These are phyloP conservation scores for Drosophila kepulauana DNA, from an alignment of 1,140 invertebrate genomes.

Conservation along the genomic window DNA sequence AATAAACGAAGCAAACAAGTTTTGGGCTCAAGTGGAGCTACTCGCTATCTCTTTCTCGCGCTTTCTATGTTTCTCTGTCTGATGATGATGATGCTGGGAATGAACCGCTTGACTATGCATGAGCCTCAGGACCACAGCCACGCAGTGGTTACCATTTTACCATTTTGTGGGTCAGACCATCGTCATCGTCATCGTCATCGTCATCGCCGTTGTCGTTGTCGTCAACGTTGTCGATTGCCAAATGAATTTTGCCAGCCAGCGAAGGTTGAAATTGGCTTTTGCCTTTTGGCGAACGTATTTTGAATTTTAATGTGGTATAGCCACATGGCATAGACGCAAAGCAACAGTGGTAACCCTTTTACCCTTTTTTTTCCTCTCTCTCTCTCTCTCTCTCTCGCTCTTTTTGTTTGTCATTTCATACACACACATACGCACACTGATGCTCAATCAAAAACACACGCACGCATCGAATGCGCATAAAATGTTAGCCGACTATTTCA, in stretches of 20 bases:
- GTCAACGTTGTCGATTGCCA: slow-evolving; percentile 60
- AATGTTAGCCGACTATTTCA: slow-evolving; percentile 62
- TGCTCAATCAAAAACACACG: slow-evolving; percentile 19
- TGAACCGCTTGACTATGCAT: slow-evolving; percentile 69
- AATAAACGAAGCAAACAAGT: slow-evolving; percentile 70
- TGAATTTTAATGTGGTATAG: slow-evolving; percentile 73
- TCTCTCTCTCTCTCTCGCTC: slow-evolving; percentile 8
- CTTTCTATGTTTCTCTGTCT: too few relatives aligned
- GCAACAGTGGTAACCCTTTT: slow-evolving; percentile 49
- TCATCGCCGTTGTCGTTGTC: slow-evolving; percentile 1
- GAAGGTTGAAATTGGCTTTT: slow-evolving; percentile 81
- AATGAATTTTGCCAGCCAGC: slow-evolving; percentile 78
- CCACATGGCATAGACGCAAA: slow-evolving; percentile 15
- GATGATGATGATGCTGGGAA: slow-evolving; percentile 12
- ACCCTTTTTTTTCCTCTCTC: slow-evolving; percentile 41
- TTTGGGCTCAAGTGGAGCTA: slow-evolving; percentile 32
- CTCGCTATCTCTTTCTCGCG: neutral
- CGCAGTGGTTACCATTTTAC: slow-evolving; percentile 27
- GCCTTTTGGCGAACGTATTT: slow-evolving; percentile 77
- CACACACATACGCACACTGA: slow-evolving; percentile 35
- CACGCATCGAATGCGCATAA: slow-evolving; percentile 26
- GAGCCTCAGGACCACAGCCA: slow-evolving; percentile 34
- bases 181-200: slow-evolving; percentile 5
- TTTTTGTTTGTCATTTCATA: slow-evolving; percentile 41
- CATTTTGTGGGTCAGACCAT: slow-evolving; percentile 28